Evolutionary conservation across 2,797 vertebrate genomes (phyloP).

Genomic region (Intellagama lesueurii): DNA sequence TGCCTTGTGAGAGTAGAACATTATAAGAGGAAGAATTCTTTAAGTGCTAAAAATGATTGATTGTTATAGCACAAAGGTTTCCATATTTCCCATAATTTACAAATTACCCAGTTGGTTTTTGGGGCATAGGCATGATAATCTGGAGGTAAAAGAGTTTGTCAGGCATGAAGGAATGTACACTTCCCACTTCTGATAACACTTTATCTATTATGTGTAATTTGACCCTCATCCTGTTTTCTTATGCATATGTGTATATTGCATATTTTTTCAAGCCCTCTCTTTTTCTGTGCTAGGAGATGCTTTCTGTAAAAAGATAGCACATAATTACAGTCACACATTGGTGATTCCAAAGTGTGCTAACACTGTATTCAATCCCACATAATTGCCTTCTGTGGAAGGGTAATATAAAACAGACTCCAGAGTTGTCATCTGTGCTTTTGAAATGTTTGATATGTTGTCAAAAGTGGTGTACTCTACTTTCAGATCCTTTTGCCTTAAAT

Average conservation of each 20-base stretch:
- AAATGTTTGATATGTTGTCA: neutral
- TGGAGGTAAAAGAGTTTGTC: no score
- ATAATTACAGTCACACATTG: neutral
- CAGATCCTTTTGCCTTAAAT: constrained; percentile 55
- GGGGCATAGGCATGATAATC: no score
- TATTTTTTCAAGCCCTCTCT: neutral
- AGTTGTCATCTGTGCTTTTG: no score
- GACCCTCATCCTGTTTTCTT: neutral
- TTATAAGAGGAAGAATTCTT: no score
- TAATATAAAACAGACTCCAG: neutral
- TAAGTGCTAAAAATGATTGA: no score
- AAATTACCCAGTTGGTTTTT: no score
- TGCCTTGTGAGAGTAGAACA: no score
- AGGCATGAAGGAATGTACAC: no score
- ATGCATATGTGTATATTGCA: neutral
- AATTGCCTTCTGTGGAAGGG: neutral
- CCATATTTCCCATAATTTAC: no score
- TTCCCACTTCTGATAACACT: no score
- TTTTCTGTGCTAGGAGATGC: neutral
- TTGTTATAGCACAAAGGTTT: no score
- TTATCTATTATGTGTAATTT: no score
- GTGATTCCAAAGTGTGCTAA: neutral
- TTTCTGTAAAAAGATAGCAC: neutral
- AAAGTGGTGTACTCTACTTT: constrained; percentile 32
- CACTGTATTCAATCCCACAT: neutral